Percentiles rank a stretch among this genome's conserved stretches.
Conservation (phyloP, 2,113 vertebrate genomes). For the Mystacornis crossleyi region DNA sequence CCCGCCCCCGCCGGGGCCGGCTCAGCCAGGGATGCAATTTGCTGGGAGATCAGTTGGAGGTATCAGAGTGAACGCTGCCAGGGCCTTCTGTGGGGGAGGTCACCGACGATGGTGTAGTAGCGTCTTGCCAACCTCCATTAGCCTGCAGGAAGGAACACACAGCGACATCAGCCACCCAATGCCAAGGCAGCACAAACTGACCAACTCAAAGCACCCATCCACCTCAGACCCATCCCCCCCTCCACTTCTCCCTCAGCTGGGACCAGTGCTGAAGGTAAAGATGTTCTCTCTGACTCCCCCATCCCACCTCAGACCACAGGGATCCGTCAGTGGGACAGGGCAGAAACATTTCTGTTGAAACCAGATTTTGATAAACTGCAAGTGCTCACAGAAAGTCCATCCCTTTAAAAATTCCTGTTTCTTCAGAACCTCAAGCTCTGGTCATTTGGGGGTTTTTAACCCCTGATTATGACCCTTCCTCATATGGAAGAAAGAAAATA, state of each 20-base stretch:
- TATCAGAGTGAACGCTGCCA: conserved; percentile 98
- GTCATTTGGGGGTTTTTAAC: fast-evolving
- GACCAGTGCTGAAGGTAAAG: not conserved
- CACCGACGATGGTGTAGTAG: conserved; percentile 97
- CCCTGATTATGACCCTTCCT: not conserved
- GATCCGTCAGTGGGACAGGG: not conserved
- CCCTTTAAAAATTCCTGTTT: fast-evolving
- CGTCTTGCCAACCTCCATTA: conserved; percentile 99
- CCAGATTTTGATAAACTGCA: not conserved
- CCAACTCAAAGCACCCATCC: not conserved
- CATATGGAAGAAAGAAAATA: not conserved
- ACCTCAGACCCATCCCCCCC: fast-evolving
- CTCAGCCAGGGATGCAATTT: conserved; percentile 79
- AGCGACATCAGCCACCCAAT: not conserved
- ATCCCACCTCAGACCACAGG: not conserved
- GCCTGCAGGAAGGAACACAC: conserved; percentile 79
- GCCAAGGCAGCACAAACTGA: fast-evolving
- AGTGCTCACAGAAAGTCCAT: not conserved
- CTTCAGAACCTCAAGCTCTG: not conserved
- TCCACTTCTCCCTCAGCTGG: not conserved
- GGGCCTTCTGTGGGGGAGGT: conserved; percentile 99
- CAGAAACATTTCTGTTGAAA: not conserved
- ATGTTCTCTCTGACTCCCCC: not conserved
- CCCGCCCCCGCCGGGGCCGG: conserved; percentile 66
- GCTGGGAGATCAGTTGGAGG: conserved; percentile 96